A percentile compares a stretch with the other conserved stretches of the same genome.
phyloP scores from a whole-genome alignment of 2,888 invertebrate genomes.

The Chymomyza caudatula region DNA sequence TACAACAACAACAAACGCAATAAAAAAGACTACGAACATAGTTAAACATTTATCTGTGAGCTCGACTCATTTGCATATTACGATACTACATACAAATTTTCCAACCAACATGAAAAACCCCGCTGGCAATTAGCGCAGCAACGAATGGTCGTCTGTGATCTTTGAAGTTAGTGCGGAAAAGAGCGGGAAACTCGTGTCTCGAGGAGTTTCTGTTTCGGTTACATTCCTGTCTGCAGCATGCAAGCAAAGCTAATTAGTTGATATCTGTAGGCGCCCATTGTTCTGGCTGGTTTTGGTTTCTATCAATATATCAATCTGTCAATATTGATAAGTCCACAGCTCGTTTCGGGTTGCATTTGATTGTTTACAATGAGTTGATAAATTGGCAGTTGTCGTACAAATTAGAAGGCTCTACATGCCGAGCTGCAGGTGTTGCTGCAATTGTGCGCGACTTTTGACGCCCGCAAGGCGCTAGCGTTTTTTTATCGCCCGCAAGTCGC shows the following conservation, averaged over 20 bases:
- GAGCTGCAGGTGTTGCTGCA: slow-evolving; percentile 55
- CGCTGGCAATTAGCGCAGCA: slow-evolving; percentile 40
- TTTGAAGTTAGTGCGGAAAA: neutral
- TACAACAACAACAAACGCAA: slow-evolving; percentile 22
- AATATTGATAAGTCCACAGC: neutral
- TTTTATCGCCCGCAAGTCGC: slow-evolving; percentile 41
- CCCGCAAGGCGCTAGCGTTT: slow-evolving; percentile 16
- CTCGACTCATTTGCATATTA: slow-evolving; percentile 47
- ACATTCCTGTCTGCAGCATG: neutral
- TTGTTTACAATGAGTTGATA: slow-evolving; percentile 42
- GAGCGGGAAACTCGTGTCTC: slow-evolving; percentile 14
- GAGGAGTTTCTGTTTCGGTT: slow-evolving; percentile 29
- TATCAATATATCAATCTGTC: slow-evolving; percentile 22
- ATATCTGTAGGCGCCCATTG: slow-evolving; percentile 25
- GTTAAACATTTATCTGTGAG: slow-evolving; percentile 27
- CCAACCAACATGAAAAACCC: slow-evolving; percentile 43
- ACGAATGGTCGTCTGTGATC: neutral
- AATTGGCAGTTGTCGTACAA: slow-evolving; percentile 53
- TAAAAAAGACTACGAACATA: neutral
- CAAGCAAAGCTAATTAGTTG: slow-evolving; percentile 38
- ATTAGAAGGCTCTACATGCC: slow-evolving; percentile 47
- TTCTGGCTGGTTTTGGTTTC: slow-evolving; percentile 22
- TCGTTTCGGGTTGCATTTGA: slow-evolving; percentile 4
- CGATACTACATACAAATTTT: slow-evolving; percentile 30
- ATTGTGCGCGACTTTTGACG: slow-evolving; percentile 6